phyloP scores from a whole-genome alignment of 2,113 vertebrate genomes.

The Platysternon megacephalum region DNA sequence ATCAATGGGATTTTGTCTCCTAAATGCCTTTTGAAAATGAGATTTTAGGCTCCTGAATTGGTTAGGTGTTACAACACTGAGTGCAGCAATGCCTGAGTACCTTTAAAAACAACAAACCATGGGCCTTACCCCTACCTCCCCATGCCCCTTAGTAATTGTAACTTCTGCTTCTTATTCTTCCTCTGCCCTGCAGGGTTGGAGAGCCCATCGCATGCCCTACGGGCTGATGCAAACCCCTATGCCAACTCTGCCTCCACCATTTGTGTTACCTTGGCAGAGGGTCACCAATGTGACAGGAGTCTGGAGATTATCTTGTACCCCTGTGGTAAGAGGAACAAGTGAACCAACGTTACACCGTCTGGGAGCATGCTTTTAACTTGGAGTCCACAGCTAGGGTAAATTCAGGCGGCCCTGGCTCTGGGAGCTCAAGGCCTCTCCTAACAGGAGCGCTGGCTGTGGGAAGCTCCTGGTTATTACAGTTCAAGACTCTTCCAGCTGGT shows the following conservation, averaged over 20 bases:
- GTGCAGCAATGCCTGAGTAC: neutral
- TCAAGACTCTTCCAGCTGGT: neutral
- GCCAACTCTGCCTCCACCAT: conserved; percentile 92
- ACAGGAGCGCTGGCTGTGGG: neutral
- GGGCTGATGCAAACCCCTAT: conserved; percentile 91
- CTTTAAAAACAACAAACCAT: neutral
- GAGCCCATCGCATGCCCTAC: conserved; percentile 92
- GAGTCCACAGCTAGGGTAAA: neutral
- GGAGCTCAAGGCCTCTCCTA: neutral
- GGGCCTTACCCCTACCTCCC: neutral
- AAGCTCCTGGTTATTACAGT: neutral
- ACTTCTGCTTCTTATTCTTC: neutral
- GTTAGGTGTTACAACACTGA: neutral
- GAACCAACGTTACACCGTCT: neutral
- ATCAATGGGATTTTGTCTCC: neutral
- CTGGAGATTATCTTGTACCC: conserved; percentile 95
- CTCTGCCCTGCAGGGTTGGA: conserved; percentile 84
- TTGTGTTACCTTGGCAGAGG: conserved; percentile 93
- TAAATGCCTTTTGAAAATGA: neutral
- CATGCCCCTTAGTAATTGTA: neutral
- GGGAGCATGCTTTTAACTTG: neutral
- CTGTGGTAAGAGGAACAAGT: conserved; percentile 83
- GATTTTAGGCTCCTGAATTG: neutral
- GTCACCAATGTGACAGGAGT: conserved; percentile 87
- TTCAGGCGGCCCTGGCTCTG: neutral